Conservation (phyloP, 30 jellyfish, hydroid and myxozoan species). For the Aurelia sp. region DNA sequence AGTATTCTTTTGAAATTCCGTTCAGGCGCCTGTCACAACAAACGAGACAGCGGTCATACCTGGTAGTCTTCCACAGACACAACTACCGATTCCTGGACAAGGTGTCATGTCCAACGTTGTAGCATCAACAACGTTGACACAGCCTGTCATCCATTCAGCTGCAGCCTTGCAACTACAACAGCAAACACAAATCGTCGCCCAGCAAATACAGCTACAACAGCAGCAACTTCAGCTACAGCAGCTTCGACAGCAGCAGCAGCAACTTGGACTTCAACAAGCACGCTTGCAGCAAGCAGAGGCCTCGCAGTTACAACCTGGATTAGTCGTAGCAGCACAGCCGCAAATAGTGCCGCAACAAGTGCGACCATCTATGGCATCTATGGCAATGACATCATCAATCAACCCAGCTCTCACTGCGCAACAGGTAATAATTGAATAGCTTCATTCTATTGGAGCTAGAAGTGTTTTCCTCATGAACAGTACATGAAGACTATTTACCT, state of each 20-base stretch:
- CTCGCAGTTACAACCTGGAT: conserved; percentile 40
- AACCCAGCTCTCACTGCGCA: conserved; percentile 54
- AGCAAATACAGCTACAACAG: conserved; percentile 56
- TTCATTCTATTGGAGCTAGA: too few relatives aligned
- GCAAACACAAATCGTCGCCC: conserved; percentile 34
- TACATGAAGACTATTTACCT: too few relatives aligned
- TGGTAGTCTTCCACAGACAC: too few relatives aligned
- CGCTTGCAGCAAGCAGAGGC: conserved; percentile 26
- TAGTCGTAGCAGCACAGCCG: conserved; percentile 12
- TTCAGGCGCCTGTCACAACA: too few relatives aligned
- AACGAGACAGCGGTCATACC: too few relatives aligned
- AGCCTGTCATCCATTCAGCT: background rate
- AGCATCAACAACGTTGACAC: background rate
- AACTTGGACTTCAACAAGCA: conserved; percentile 12
- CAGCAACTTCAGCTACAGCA: conserved; percentile 35
- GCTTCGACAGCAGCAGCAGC: conserved; percentile 51
- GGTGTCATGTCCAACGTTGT: background rate
- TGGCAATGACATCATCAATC: conserved; percentile 31
- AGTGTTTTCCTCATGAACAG: too few relatives aligned
- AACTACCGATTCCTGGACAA: too few relatives aligned
- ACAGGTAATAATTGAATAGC: conserved; percentile 4
- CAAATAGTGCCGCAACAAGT: conserved; percentile 16
- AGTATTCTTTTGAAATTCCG: too few relatives aligned
- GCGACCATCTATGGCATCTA: conserved; percentile 38
- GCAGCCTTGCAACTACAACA: background rate